phyloP scores from a whole-genome alignment of 2,113 vertebrate species.

The Saimiri boliviensis region DNA sequence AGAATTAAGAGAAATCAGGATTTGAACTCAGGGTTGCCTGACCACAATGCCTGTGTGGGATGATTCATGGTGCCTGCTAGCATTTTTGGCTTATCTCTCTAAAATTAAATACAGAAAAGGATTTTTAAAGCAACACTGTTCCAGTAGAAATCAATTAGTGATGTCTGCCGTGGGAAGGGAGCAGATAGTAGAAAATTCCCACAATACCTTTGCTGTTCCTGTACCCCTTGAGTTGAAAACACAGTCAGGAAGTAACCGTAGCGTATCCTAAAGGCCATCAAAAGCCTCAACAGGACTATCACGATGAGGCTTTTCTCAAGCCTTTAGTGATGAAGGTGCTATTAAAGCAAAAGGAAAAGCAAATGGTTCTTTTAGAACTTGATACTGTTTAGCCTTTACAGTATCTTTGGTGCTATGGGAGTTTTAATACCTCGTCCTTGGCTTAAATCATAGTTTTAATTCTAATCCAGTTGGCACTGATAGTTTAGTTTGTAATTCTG shows the following conservation, averaged over 20 bases:
- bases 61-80: neutral
- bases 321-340: conserved; percentile 9
- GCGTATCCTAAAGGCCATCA: neutral
- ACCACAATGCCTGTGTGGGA: neutral
- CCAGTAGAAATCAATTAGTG: neutral
- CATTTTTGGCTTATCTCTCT: neutral
- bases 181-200: neutral
- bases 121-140: neutral
- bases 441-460: conserved; percentile 12
- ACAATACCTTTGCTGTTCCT: neutral
- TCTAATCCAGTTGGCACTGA: neutral
- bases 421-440: conserved; percentile 15
- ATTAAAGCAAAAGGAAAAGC: conserved; percentile 20
- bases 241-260: neutral
- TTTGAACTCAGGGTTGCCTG: conserved; percentile 3
- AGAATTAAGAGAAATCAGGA: neutral
- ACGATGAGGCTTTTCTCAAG: neutral
- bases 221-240: neutral
- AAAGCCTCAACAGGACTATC: neutral
- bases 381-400: neutral
- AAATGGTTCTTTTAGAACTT: neutral
- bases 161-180: neutral
- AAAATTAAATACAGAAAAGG: neutral
- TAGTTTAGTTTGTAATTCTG: conserved; percentile 31
- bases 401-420: conserved; percentile 24